Percentiles rank a stretch among this genome's conserved stretches.
Conservation (phyloP, 2,797 vertebrate genomes). For the Enteromius viviparus region DNA sequence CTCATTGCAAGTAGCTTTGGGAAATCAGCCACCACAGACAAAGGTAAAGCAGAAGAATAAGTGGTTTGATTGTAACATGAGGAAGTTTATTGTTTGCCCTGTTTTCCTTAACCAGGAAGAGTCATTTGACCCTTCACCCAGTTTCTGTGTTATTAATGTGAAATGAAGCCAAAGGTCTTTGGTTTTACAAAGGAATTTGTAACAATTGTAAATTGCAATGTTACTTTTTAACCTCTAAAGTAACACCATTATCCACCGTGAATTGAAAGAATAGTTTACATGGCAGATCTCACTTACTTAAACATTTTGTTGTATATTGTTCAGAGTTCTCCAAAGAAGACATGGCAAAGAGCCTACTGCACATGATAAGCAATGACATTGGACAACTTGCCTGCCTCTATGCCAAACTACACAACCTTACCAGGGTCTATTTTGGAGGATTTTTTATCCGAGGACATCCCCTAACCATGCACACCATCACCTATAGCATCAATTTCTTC, state of each 20-base stretch:
- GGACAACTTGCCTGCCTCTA: slow-evolving; percentile 97
- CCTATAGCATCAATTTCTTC: slow-evolving; percentile 99
- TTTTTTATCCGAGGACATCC: slow-evolving; percentile 98
- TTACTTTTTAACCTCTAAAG: background rate
- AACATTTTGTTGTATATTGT: background rate
- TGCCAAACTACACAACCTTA: slow-evolving; percentile 88
- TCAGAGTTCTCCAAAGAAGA: slow-evolving; percentile 97
- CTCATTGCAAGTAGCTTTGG: slow-evolving; percentile 98
- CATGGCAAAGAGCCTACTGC: slow-evolving; percentile 96
- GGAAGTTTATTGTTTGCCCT: slow-evolving; percentile 19
- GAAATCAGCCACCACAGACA: slow-evolving; percentile 92
- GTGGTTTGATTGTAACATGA: background rate
- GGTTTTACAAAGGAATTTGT: slow-evolving; percentile 30
- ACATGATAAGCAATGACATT: slow-evolving; percentile 99
- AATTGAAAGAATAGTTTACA: background rate
- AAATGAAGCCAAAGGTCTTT: slow-evolving; percentile 54
- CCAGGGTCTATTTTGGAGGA: slow-evolving; percentile 94
- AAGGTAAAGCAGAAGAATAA: slow-evolving; percentile 76
- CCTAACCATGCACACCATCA: slow-evolving; percentile 98
- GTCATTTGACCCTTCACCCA: slow-evolving; percentile 53
- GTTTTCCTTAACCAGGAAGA: slow-evolving; percentile 11
- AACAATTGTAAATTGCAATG: background rate
- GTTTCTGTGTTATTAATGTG: slow-evolving; percentile 48
- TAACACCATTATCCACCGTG: background rate
- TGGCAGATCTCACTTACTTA: background rate